Base-by-base conservation (phyloP, 2,113 vertebrate genomes). In the Alouatta palliata region DNA sequence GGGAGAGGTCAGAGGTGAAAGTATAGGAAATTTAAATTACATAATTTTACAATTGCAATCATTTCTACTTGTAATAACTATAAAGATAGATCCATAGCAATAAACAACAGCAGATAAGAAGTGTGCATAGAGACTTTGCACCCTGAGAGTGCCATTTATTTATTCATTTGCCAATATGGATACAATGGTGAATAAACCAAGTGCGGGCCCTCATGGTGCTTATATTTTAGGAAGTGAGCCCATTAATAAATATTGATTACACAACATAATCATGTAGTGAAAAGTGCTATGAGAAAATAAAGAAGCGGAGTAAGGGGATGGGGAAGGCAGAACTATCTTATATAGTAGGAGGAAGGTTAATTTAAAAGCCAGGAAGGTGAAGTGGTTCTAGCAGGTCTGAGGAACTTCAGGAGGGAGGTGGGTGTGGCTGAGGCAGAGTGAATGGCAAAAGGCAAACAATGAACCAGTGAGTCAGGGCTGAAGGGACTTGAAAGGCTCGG, bases 361-460 rank as follows among this genome's bases (percentile, higher is more conserved):
- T 27, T 94, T 49, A 85, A 96, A 95, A 89, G 90, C 27, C 43
- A 81, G n/a, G 40, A n/a, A 80, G 87, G 43, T 23, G 32, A 56
- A 20, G 35, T 47, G 73, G 25, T 5, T 11, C 52, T 86, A 4
- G 1, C 8, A 83, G 35, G 4, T 84, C 64, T 82, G 90, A 49
- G n/a, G 49, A 75, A 40, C 4, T 37, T 79, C 40, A 11, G 52
- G 58, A 95, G 47, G 76, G 58, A 95, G 47, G 70, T 32, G 45
- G 21, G 23, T 30, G 4, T 19, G 83, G 70, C 19, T 64, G 58
- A 35, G 71, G 43, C 3, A 12, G 14, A 87, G 66, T 40, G 37
- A 68, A 56, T 21, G 58, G 75, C 6, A 35, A 19, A 19, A 70
- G 35, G 40, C 54, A 10, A 35, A 40, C 7, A 27, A 21, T 83